Base-by-base conservation (phyloP, 2,797 vertebrate genomes). In the Anguilla megastoma region DNA sequence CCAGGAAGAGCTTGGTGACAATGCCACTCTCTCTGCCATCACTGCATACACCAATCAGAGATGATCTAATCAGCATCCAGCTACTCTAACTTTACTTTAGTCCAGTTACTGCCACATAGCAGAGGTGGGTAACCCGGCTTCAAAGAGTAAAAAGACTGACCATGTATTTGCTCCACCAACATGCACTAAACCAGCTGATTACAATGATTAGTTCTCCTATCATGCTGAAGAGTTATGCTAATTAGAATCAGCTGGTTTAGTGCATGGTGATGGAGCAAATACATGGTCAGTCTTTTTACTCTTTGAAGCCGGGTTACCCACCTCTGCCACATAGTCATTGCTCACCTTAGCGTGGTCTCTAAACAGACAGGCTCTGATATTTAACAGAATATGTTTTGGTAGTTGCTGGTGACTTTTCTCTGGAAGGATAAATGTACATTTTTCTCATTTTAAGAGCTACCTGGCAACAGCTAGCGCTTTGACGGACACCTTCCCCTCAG, bases 1-100 rank as follows among this genome's bases (percentile, higher is more conserved):
- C 98, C 0, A 94, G 90, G 93, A 99, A 99, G 16, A 97, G 91
- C 91, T 99, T 99, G 0, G 98, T 98, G 85, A 99, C 97, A 0
- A 96, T 88, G 0, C 96, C 94, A 91, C 98, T 99, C 91, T 97
- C 92, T 87, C 98, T 95, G 91, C 95, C 96, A 86, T 98, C 97
- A 86, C 98, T 99, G 94, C 74, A 94, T 21, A 33, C 21, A 76
- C 54, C 87, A 92, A 86, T 21, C 16, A 58, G 36, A 74, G 45
- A 90, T 6, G 48, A 5, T 21, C 36, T 56, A 41, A 69, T 63
- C 58, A n/a, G 52, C 21, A 52, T 7, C 24, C 1, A 50, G 10
- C 24, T 27, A 24, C 63, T 85, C 33, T 84, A 3, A 83, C 24
- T 54, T 84, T 1, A 84, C 27, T 84, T 84, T 6, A 50, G 79